Percentiles rank a stretch among this genome's conserved stretches.
phyloP scores from a whole-genome alignment of 2,888 invertebrate species.

The Acanthopleura granulata region DNA sequence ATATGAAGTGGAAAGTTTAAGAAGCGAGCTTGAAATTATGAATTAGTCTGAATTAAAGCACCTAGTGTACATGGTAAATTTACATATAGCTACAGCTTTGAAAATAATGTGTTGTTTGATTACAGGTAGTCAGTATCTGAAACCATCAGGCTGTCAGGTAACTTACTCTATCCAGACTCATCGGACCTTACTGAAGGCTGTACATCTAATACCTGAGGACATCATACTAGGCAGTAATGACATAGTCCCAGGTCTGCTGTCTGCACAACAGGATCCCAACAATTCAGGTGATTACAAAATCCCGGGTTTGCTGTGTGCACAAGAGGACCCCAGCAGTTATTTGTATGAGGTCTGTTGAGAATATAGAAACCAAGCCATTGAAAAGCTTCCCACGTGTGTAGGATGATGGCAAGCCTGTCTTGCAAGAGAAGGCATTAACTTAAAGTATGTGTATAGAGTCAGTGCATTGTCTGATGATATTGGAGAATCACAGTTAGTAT shows the following conservation, averaged over 20 bases:
- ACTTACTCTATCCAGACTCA: slow-evolving; percentile 58
- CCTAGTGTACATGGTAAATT: background rate
- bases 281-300: background rate
- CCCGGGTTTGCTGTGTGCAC: background rate
- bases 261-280: slow-evolving; percentile 23
- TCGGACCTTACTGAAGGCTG: slow-evolving; percentile 51
- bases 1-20: no score
- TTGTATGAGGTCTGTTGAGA: no score
- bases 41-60: no score
- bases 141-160: slow-evolving; percentile 50
- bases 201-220: slow-evolving; percentile 65
- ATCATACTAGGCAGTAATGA: slow-evolving; percentile 60
- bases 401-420: no score
- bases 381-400: no score
- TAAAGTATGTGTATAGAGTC: no score
- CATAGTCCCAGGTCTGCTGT: slow-evolving; percentile 61
- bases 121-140: slow-evolving; percentile 44
- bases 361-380: no score
- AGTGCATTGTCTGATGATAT: background rate
- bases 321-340: no score
- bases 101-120: background rate
- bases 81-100: background rate
- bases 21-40: no score
- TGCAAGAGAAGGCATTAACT: no score
- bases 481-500: background rate